Evolutionary conservation across 2,797 vertebrate species (phyloP).

Genomic region (Austrolebias charrua): DNA sequence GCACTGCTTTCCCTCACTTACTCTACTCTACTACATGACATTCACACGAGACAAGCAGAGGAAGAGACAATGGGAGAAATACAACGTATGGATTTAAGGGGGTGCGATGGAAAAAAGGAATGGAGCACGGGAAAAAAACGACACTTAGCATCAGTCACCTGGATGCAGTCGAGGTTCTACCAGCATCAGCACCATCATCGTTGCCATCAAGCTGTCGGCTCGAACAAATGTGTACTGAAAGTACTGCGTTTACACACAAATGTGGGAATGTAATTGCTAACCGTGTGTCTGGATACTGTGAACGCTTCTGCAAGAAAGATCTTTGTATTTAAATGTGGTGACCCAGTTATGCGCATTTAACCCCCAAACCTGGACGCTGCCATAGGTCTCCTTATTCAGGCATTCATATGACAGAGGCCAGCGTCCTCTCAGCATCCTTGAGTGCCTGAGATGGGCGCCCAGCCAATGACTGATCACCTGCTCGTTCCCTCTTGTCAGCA

Average conservation of each 20-base stretch:
- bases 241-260: background rate
- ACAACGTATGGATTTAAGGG: constrained; percentile 41
- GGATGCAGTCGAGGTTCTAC: constrained; percentile 35
- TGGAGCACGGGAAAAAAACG: constrained; percentile 34
- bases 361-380: constrained; percentile 39
- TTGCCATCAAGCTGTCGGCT: constrained; percentile 30
- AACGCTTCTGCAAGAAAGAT: background rate
- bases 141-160: constrained; percentile 71
- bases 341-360: constrained; percentile 60
- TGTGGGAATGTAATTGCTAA: constrained; percentile 10
- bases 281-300: background rate
- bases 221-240: constrained; percentile 31
- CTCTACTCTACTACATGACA: constrained; percentile 45
- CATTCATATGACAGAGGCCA: constrained; percentile 62
- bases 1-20: constrained; percentile 31
- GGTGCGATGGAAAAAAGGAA: constrained; percentile 22
- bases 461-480: constrained; percentile 70
- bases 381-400: constrained; percentile 53
- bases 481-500: constrained; percentile 71
- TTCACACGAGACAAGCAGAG: constrained; percentile 47
- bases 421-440: constrained; percentile 75
- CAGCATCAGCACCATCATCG: constrained; percentile 25
- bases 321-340: constrained; percentile 17
- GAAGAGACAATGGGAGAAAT: constrained; percentile 29
- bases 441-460: constrained; percentile 63